These are phyloP conservation scores for Cheumatopsyche charites DNA, from an alignment of 1,140 invertebrate species.

Conservation along the genomic window DNA sequence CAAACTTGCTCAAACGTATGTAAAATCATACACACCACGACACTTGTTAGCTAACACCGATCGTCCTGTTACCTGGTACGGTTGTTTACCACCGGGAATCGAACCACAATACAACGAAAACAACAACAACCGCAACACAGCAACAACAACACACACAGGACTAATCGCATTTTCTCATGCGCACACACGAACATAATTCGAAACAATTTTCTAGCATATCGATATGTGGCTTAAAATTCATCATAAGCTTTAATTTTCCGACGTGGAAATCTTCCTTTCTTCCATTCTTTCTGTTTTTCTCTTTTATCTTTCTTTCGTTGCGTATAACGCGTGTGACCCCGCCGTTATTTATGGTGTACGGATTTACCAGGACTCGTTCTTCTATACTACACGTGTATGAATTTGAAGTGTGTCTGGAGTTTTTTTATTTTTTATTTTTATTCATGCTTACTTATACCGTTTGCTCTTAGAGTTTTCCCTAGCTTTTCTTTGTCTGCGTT, in stretches of 20 bases:
- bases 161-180: neutral
- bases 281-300: neutral
- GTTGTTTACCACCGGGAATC: constrained; percentile 7
- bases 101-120: neutral
- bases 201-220: constrained; percentile 42
- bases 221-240: constrained; percentile 46
- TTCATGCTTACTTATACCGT: too few species aligned
- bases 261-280: constrained; percentile 20
- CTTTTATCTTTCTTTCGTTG: neutral
- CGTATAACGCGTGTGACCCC: constrained; percentile 8
- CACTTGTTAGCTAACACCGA: too few species aligned
- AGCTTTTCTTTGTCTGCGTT: too few species aligned
- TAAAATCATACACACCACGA: too few species aligned
- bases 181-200: neutral
- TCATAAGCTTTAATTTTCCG: constrained; percentile 29
- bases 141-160: neutral
- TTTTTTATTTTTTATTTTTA: too few species aligned
- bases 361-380: constrained; percentile 8
- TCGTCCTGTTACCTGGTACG: constrained; percentile 31
- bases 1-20: too few species aligned
- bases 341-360: constrained; percentile 15
- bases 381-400: neutral
- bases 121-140: neutral
- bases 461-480: too few species aligned
- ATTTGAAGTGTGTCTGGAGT: neutral